Conservation (phyloP, 2,113 vertebrate species). For the Edolisoma coerulescens region DNA sequence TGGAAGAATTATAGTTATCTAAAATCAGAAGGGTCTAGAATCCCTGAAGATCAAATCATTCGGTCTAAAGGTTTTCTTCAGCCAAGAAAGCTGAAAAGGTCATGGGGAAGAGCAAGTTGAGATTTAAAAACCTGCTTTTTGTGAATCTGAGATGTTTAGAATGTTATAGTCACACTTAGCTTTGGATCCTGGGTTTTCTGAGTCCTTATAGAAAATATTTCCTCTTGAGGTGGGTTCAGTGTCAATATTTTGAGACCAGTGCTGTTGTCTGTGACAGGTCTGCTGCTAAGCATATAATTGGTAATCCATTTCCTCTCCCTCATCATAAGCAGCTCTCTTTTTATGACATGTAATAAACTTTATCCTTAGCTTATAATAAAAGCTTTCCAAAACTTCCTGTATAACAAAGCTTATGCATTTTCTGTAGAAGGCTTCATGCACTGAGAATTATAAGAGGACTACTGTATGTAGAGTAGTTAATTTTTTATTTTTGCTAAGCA, state of each 20-base stretch:
- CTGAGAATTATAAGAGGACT: background rate
- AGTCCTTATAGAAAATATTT: background rate
- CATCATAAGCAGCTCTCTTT: background rate
- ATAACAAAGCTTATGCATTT: background rate
- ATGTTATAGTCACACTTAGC: background rate
- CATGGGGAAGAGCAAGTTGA: background rate
- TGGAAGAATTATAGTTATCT: background rate
- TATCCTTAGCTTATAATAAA: background rate
- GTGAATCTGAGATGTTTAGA: background rate
- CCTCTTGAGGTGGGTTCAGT: background rate
- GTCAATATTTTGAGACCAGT: background rate
- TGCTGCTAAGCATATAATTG: background rate
- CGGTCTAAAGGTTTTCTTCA: background rate
- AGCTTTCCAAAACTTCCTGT: background rate
- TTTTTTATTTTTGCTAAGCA: background rate
- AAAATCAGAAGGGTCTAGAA: background rate
- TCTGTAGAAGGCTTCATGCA: background rate
- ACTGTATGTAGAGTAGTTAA: background rate
- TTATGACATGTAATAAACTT: background rate
- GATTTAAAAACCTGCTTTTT: slow-evolving; percentile 13
- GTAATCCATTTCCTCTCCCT: background rate
- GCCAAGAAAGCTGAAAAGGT: background rate
- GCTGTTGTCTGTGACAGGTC: background rate
- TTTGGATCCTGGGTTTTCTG: background rate
- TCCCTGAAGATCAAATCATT: background rate